Evolutionary conservation across 2,113 vertebrate genomes (phyloP).

Genomic region (Hemiscyllium ocellatum): DNA sequence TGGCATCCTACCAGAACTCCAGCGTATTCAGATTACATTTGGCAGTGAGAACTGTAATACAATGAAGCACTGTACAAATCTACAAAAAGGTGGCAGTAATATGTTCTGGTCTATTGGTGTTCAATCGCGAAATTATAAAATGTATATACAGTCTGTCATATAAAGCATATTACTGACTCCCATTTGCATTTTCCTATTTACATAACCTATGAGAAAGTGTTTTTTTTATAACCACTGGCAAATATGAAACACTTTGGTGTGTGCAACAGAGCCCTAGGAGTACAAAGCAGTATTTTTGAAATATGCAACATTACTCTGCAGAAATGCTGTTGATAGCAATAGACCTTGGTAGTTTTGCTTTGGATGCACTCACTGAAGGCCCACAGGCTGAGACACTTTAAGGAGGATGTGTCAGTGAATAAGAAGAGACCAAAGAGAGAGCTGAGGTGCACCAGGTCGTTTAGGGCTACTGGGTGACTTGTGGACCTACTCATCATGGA

Average conservation of each 20-base stretch:
- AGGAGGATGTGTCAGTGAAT: not conserved
- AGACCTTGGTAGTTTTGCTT: not conserved
- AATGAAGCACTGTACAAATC: not conserved
- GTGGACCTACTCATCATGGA: not conserved
- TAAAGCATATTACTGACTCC: not conserved
- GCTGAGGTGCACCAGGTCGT: not conserved
- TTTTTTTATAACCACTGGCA: not conserved
- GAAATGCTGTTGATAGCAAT: not conserved
- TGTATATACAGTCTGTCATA: not conserved
- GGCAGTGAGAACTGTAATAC: not conserved
- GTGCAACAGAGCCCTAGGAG: not conserved
- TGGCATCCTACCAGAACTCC: not conserved
- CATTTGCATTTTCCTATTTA: not conserved
- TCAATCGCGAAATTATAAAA: not conserved
- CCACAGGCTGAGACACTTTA: not conserved
- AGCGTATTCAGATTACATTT: not conserved
- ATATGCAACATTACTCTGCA: not conserved
- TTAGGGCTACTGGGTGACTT: not conserved
- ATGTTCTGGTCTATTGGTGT: not conserved
- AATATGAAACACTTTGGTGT: not conserved
- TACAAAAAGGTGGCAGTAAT: not conserved
- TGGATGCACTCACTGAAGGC: not conserved
- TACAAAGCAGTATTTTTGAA: not conserved
- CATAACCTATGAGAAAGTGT: not conserved
- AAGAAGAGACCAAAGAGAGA: not conserved